A percentile compares a stretch with the other conserved stretches of the same genome.
These are phyloP conservation scores for Geococcyx californianus DNA, from an alignment of 2,113 vertebrate species.

Conservation along the genomic window DNA sequence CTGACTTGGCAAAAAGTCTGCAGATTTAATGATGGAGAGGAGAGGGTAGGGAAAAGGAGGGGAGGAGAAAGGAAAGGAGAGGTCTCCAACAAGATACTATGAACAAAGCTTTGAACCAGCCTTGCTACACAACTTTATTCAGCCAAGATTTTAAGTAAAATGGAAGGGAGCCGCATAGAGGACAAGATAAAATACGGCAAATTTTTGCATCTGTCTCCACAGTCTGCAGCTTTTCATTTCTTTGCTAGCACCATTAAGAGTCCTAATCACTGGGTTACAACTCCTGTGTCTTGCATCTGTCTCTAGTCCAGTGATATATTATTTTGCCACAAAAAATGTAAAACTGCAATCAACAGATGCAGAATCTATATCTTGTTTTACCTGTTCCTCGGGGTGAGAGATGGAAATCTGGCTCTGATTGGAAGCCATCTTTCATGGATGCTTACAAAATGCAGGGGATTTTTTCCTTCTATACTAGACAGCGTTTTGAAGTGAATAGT, in stretches of 20 bases:
- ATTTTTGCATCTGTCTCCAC: neutral
- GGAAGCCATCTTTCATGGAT: neutral
- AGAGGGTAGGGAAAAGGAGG: too few species aligned
- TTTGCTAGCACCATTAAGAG: neutral
- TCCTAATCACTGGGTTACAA: neutral
- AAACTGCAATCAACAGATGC: neutral
- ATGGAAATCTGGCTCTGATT: neutral
- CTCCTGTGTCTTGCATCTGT: neutral
- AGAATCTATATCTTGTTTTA: neutral
- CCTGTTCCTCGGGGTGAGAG: neutral
- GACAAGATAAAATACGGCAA: neutral
- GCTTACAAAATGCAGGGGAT: neutral
- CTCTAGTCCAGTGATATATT: neutral
- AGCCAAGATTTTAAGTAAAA: neutral
- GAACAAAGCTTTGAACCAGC: neutral
- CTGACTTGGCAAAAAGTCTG: neutral
- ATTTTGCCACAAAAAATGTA: neutral
- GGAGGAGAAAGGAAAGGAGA: accelerated
- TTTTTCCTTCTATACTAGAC: neutral
- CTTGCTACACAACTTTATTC: neutral
- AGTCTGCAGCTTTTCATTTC: neutral
- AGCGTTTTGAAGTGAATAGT: too few species aligned
- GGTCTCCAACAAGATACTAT: neutral
- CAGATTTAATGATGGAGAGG: neutral
- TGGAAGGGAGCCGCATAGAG: neutral